Evolutionary conservation across 2,113 vertebrate species (phyloP).

Genomic region (Machaerirhynchus nigripectus): DNA sequence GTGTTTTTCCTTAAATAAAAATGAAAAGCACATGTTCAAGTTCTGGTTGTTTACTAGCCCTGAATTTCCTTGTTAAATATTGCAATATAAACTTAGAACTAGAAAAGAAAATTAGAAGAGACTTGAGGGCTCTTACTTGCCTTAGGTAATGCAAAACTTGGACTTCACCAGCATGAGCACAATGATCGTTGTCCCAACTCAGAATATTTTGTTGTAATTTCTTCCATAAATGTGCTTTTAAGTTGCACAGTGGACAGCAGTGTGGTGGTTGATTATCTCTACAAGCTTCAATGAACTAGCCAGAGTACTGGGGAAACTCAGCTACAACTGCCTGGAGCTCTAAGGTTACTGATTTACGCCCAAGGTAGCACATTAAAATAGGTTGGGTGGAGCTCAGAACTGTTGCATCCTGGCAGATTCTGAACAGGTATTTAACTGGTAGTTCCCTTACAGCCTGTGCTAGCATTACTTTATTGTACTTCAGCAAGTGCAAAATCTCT

Average conservation of each 20-base stretch:
- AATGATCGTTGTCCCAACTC: not conserved
- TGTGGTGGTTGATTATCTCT: not conserved
- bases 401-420: not conserved
- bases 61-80: not conserved
- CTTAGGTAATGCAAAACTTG: not conserved
- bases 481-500: not conserved
- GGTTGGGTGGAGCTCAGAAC: not conserved
- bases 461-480: not conserved
- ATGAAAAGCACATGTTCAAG: not conserved
- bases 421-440: not conserved
- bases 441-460: not conserved
- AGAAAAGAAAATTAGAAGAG: not conserved
- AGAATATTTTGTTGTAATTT: not conserved
- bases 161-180: not conserved
- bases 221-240: not conserved
- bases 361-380: not conserved
- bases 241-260: not conserved
- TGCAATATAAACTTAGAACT: not conserved
- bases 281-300: not conserved
- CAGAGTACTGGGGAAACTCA: not conserved
- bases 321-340: not conserved
- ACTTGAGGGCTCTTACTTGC: not conserved
- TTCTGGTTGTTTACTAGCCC: not conserved
- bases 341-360: not conserved
- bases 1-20: not conserved